Evolutionary conservation across 2,888 invertebrate species (phyloP).

Genomic region (Phengaris alcon): DNA sequence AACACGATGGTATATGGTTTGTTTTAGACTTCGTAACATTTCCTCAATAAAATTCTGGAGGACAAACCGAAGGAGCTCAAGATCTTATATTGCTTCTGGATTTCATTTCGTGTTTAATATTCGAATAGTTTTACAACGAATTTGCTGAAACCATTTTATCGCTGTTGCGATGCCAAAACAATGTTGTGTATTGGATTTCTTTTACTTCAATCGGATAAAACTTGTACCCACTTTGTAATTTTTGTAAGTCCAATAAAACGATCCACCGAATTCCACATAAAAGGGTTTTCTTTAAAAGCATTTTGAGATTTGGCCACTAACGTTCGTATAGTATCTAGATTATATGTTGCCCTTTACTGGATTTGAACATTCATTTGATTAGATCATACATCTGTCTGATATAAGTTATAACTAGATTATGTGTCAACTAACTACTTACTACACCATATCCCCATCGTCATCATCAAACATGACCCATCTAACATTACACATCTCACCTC

Average conservation of each 20-base stretch:
- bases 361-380: too few relatives aligned
- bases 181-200: conserved; percentile 7
- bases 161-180: neutral
- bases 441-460: too few relatives aligned
- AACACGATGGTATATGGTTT: neutral
- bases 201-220: conserved; percentile 15
- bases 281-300: conserved; percentile 4
- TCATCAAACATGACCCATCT: neutral
- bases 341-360: too few relatives aligned
- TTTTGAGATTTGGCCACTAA: neutral
- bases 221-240: conserved; percentile 12
- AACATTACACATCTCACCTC: conserved; percentile 51
- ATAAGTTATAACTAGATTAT: too few relatives aligned
- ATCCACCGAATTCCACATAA: neutral
- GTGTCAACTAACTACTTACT: too few relatives aligned
- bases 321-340: too few relatives aligned
- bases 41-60: conserved; percentile 19
- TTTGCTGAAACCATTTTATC: conserved; percentile 11
- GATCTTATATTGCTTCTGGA: neutral
- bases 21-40: neutral
- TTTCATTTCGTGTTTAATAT: conserved; percentile 19
- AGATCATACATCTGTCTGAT: too few relatives aligned
- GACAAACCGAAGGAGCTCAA: neutral
- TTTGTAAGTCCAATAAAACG: conserved; percentile 15
- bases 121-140: conserved; percentile 14